Percentiles rank a stretch among this genome's conserved stretches.
These are phyloP conservation scores for Clarias fuscus DNA, from an alignment of 2,797 vertebrate species.

Conservation along the genomic window DNA sequence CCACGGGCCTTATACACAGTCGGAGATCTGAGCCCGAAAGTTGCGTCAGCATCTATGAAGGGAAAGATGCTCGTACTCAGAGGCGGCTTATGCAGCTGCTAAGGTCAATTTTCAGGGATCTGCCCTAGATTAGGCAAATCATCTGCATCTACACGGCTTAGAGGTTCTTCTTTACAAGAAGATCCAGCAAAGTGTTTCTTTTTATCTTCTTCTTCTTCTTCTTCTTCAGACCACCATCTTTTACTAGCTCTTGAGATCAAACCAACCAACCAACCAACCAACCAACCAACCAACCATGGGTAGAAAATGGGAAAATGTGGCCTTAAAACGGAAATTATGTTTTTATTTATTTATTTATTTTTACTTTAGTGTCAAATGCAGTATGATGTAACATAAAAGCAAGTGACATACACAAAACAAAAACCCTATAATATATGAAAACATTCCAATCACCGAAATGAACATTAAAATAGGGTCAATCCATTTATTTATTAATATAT, in stretches of 20 bases:
- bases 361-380: not conserved
- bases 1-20: not conserved
- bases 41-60: not conserved
- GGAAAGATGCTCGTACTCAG: not conserved
- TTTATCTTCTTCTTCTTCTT: not conserved
- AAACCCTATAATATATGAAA: not conserved
- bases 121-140: not conserved
- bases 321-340: not conserved
- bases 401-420: not conserved
- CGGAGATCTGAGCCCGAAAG: not conserved
- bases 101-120: not conserved
- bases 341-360: not conserved
- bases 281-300: not conserved
- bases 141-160: not conserved
- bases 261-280: not conserved
- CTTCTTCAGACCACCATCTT: not conserved
- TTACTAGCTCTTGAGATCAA: not conserved
- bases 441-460: not conserved
- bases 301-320: not conserved
- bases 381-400: not conserved
- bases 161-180: not conserved
- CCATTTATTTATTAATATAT: not conserved
- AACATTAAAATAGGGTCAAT: not conserved
- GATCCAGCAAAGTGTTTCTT: not conserved
- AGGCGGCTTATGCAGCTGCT: not conserved